Conservation (phyloP, 2,113 vertebrate genomes). For the Grammomys dolichurus region DNA sequence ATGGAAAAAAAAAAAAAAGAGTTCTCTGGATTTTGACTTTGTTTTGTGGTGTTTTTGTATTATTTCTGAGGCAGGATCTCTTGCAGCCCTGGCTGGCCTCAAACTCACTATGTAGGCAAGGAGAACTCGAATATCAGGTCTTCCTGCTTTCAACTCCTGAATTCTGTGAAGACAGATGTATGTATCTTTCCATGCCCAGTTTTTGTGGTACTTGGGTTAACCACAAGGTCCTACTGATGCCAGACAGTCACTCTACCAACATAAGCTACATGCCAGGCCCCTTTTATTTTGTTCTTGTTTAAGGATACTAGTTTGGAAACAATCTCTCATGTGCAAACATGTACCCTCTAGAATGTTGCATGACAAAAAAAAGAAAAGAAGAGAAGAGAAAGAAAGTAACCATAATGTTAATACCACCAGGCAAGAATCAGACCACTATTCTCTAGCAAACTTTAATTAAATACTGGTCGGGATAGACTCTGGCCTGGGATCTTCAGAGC, state of each 20-base stretch:
- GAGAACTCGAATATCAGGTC: neutral
- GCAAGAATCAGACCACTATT: neutral
- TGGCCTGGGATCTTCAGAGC: neutral
- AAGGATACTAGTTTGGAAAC: slow-evolving; percentile 1
- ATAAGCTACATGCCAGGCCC: neutral
- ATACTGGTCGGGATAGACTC: neutral
- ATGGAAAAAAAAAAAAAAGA: neutral
- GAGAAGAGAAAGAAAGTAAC: neutral
- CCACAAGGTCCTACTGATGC: neutral
- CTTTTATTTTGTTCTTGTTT: neutral
- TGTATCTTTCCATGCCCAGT: neutral
- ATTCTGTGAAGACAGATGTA: neutral
- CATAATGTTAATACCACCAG: neutral
- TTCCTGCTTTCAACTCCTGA: neutral
- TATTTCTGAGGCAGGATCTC: neutral
- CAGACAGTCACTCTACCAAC: neutral
- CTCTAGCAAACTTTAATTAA: neutral
- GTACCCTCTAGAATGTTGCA: neutral
- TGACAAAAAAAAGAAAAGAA: neutral
- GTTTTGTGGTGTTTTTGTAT: neutral
- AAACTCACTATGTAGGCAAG: neutral
- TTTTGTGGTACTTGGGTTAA: neutral
- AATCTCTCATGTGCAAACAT: neutral
- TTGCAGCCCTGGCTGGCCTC: neutral
- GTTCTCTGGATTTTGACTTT: neutral